Evolutionary conservation across 2,113 vertebrate species (phyloP).

Genomic region (Manacus vitellinus): DNA sequence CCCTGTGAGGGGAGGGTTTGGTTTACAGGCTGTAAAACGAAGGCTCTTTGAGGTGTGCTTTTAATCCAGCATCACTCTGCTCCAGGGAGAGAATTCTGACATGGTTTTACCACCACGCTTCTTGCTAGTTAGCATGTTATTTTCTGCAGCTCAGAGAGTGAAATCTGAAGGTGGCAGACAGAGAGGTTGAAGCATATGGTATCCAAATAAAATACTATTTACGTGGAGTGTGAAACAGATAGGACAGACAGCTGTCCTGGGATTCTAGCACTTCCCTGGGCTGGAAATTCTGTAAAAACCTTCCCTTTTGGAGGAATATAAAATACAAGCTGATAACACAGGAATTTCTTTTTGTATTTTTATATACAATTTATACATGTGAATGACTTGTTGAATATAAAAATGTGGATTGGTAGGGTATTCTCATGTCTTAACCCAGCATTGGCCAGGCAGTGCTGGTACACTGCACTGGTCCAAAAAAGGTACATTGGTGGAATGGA

Average conservation of each 20-base stretch:
- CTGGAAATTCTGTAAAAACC: neutral
- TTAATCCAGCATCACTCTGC: neutral
- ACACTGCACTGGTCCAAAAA: too few species aligned
- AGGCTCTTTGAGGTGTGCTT: neutral
- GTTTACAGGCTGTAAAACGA: neutral
- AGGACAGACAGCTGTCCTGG: neutral
- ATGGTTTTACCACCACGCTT: neutral
- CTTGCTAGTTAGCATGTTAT: neutral
- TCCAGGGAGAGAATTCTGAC: neutral
- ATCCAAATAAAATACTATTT: neutral
- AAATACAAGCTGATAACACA: neutral
- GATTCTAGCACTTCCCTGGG: neutral
- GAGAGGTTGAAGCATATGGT: slow-evolving; percentile 5
- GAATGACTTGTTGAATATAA: neutral
- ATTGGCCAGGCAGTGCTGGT: neutral
- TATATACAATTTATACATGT: neutral
- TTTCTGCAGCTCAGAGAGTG: neutral
- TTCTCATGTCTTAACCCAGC: neutral
- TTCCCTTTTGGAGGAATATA: neutral
- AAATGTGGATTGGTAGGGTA: neutral
- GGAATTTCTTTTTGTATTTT: neutral
- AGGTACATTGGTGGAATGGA: too few species aligned
- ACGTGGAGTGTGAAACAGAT: neutral
- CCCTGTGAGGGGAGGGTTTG: neutral
- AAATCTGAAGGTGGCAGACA: slow-evolving; percentile 36